Evolutionary conservation across 2,797 vertebrate genomes (phyloP).

Genomic region (Crocidura indochinensis): DNA sequence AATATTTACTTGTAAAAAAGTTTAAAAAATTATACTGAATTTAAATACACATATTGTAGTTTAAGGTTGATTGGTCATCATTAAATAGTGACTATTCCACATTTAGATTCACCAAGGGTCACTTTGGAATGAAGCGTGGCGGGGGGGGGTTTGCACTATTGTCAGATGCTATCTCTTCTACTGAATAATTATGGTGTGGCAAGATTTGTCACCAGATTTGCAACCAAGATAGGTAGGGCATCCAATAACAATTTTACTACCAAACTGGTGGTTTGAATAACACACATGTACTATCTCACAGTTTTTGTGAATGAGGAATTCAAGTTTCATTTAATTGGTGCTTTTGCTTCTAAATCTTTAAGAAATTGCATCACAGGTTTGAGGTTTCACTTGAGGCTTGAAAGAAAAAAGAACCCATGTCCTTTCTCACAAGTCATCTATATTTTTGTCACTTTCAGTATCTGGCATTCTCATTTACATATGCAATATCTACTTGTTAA

Average conservation of each 20-base stretch:
- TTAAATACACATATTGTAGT: background rate
- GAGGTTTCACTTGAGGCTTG: conserved; percentile 3
- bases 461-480: background rate
- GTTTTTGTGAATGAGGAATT: conserved; percentile 9
- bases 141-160: conserved; percentile 7
- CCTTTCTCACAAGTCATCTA: background rate
- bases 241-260: background rate
- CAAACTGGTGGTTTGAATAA: conserved; percentile 17
- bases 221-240: background rate
- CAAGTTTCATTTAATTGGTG: background rate
- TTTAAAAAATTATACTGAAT: background rate
- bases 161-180: background rate
- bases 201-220: background rate
- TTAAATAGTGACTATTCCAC: conserved; percentile 38
- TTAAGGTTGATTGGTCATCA: conserved; percentile 32
- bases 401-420: background rate
- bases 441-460: background rate
- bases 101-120: background rate
- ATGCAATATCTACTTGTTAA: conserved; percentile 15
- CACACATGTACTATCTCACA: background rate
- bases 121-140: background rate
- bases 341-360: background rate
- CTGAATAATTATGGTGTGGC: background rate
- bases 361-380: background rate
- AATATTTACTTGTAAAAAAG: background rate